Percentiles rank a stretch among this genome's conserved stretches.
Evolutionary conservation across 2,888 invertebrate genomes (phyloP).

Genomic region (Malachius bipustulatus): DNA sequence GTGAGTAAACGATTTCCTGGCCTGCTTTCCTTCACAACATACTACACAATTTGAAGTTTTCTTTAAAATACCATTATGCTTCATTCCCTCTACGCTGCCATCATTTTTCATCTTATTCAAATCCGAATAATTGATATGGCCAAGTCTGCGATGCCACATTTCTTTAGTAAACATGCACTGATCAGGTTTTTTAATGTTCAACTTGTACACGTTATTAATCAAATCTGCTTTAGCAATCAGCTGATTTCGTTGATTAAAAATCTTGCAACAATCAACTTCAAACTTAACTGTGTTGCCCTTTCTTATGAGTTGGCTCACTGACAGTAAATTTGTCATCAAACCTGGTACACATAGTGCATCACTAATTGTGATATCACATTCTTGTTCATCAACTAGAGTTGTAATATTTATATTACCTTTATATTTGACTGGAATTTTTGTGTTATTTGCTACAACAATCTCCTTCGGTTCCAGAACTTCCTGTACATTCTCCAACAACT

Average conservation of each 20-base stretch:
- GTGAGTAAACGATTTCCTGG: slow-evolving; percentile 21
- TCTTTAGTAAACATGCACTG: slow-evolving; percentile 1
- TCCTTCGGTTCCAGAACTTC: slow-evolving; percentile 1
- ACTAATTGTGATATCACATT: slow-evolving; percentile 6
- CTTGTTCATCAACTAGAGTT: neutral
- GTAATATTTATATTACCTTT: slow-evolving; percentile 5
- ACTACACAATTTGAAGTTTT: too few relatives aligned
- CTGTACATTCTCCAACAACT: neutral
- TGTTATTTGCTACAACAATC: slow-evolving; percentile 7
- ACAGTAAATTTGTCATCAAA: slow-evolving; percentile 15
- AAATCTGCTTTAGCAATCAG: slow-evolving; percentile 16
- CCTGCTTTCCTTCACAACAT: slow-evolving; percentile 25
- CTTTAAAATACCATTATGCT: too few relatives aligned
- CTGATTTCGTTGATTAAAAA: slow-evolving; percentile 10
- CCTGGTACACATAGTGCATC: slow-evolving; percentile 17
- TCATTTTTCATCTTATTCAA: slow-evolving; percentile 8
- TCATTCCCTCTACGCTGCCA: neutral
- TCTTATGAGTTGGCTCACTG: slow-evolving; percentile 14
- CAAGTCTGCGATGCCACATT: slow-evolving; percentile 18
- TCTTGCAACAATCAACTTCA: slow-evolving; percentile 13
- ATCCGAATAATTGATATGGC: slow-evolving; percentile 12
- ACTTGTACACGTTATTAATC: slow-evolving; percentile 8
- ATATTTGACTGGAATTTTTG: slow-evolving; percentile 2
- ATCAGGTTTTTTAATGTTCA: neutral
- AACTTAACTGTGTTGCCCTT: slow-evolving; percentile 19